phyloP scores from a whole-genome alignment of 2,113 vertebrate genomes.

The Cichladusa arquata region DNA sequence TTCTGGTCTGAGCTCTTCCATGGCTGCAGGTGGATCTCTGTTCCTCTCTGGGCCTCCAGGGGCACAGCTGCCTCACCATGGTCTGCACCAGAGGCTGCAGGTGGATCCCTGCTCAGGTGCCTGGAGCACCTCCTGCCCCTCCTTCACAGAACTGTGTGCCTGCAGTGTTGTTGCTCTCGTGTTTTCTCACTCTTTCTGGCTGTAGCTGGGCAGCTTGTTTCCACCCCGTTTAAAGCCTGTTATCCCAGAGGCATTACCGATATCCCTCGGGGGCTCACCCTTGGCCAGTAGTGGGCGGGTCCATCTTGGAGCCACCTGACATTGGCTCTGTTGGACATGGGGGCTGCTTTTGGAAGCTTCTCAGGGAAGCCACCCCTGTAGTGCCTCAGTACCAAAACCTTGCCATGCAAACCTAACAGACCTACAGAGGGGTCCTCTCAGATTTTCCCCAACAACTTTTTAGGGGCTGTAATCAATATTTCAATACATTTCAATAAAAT shows the following conservation, averaged over 20 bases:
- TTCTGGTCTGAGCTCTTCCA: not conserved
- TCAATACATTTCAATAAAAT: too few relatives aligned
- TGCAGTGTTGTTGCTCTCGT: not conserved
- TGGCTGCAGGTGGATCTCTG: not conserved
- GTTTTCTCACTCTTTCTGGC: not conserved
- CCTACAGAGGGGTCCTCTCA: not conserved
- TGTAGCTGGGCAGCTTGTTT: not conserved
- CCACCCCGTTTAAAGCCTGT: not conserved
- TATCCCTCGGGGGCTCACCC: not conserved
- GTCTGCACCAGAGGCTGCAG: not conserved
- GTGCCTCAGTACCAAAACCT: not conserved
- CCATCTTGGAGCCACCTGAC: not conserved
- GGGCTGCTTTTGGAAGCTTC: not conserved
- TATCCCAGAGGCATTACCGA: not conserved
- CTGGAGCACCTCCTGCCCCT: not conserved
- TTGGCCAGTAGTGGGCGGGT: not conserved
- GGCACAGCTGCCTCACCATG: not conserved
- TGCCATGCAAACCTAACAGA: not conserved
- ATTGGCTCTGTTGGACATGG: not conserved
- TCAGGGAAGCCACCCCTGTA: not conserved
- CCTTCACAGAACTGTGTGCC: not conserved
- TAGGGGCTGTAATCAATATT: not conserved
- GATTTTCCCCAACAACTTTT: not conserved
- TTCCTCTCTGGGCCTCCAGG: too few relatives aligned
- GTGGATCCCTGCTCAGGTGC: accelerated